Evolutionary conservation across 1,140 invertebrate genomes (phyloP).

Genomic region (Chelonus insularis): DNA sequence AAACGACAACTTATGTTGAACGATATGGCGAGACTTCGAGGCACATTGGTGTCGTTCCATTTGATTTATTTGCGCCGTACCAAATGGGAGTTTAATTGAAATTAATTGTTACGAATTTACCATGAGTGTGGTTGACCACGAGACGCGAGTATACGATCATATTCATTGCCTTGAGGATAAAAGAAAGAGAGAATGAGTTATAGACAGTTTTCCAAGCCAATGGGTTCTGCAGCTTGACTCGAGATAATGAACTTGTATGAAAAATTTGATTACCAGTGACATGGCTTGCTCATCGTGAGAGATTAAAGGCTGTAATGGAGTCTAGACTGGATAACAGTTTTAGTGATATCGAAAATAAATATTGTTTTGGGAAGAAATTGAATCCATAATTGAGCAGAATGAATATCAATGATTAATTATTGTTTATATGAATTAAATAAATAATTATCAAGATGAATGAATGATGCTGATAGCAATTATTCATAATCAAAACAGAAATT

Average conservation of each 20-base stretch:
- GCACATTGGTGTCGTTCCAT: slow-evolving; percentile 8
- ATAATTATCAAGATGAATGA: too few species aligned
- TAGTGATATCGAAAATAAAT: too few species aligned
- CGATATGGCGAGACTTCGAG: slow-evolving; percentile 4
- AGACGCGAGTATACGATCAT: background rate
- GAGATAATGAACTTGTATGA: slow-evolving; percentile 2
- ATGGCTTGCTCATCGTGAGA: too few species aligned
- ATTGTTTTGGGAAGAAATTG: too few species aligned
- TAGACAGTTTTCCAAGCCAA: slow-evolving; percentile 10
- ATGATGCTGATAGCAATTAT: too few species aligned
- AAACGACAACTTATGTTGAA: slow-evolving; percentile 7
- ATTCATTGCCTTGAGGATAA: background rate
- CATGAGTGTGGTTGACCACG: slow-evolving; percentile 22
- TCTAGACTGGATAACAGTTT: too few species aligned
- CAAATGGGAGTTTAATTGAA: slow-evolving; percentile 25
- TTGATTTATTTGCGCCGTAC: slow-evolving; percentile 23
- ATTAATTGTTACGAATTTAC: slow-evolving; percentile 35
- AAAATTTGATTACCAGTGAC: background rate
- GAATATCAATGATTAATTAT: too few species aligned
- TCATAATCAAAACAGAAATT: too few species aligned
- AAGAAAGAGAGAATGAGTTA: background rate
- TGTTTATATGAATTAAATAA: too few species aligned
- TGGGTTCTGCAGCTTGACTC: background rate
- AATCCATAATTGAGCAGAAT: too few species aligned
- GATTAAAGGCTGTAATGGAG: too few species aligned